Conservation (phyloP, 2,888 invertebrate species). For the Sturmia bella region DNA sequence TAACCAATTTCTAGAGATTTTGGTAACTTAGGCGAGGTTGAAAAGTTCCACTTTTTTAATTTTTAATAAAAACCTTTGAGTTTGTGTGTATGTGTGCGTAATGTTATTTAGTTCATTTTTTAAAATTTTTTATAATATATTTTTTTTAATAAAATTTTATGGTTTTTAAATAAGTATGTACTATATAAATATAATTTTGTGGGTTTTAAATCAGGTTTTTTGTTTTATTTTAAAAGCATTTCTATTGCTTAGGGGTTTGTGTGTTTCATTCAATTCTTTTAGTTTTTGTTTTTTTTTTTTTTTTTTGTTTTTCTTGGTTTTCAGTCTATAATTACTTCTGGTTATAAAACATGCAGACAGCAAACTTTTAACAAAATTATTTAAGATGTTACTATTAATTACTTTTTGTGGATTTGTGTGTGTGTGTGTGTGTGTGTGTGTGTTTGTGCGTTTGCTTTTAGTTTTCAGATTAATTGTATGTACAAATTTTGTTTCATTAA, state of each 20-base stretch:
- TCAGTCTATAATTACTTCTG: conserved; percentile 68
- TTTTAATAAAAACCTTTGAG: conserved; percentile 10
- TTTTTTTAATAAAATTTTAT: not conserved
- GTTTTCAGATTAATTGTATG: conserved; percentile 42
- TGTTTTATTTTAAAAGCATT: conserved; percentile 22
- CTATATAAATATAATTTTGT: conserved; percentile 38
- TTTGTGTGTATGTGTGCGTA: not conserved
- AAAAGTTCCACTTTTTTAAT: conserved; percentile 70
- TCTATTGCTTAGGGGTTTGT: conserved; percentile 34
- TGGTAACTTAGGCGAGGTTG: conserved; percentile 71
- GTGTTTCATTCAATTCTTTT: conserved; percentile 32
- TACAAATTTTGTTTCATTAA: conserved; percentile 26
- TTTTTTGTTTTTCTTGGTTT: conserved; percentile 21
- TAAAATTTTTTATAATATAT: conserved; percentile 7
- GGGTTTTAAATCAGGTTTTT: conserved; percentile 33
- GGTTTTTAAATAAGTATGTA: not conserved
- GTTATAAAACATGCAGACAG: conserved; percentile 63
- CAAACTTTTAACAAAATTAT: conserved; percentile 33
- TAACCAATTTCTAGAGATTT: conserved; percentile 66
- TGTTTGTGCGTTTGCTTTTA: conserved; percentile 8
- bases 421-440: not conserved
- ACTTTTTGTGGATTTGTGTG: not conserved
- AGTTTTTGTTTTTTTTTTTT: conserved; percentile 20
- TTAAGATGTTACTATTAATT: conserved; percentile 46
- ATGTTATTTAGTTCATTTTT: conserved; percentile 34